A percentile compares a stretch with the other conserved stretches of the same genome.
Conservation (phyloP, 1,140 invertebrate species). For the Papilio glaucus region DNA sequence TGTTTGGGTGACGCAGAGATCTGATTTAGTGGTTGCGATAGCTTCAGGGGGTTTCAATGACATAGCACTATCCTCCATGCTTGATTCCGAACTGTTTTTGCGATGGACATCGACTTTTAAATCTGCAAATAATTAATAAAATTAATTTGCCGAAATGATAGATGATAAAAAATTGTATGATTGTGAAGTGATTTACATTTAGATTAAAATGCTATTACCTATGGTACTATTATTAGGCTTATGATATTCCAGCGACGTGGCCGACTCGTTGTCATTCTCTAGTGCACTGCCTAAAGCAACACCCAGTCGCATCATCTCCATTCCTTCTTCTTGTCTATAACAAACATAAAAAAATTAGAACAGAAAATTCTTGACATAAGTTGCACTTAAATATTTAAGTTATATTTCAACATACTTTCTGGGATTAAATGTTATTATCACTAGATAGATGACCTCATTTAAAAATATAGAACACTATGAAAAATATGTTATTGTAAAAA, state of each 20-base stretch:
- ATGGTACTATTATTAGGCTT: conserved; percentile 87
- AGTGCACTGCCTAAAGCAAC: conserved; percentile 57
- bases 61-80: conserved; percentile 78
- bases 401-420: too few species aligned
- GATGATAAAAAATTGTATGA: too few species aligned
- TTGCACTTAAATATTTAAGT: too few species aligned
- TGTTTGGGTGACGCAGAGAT: conserved; percentile 67
- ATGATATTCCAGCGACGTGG: conserved; percentile 86
- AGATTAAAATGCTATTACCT: conserved; percentile 77
- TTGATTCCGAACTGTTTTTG: conserved; percentile 95
- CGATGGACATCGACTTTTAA: conserved; percentile 96
- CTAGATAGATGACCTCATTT: too few species aligned
- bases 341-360: conserved; percentile 30
- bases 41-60: conserved; percentile 64
- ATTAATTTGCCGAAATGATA: not conserved
- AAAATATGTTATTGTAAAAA: too few species aligned
- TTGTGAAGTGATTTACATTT: too few species aligned
- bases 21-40: conserved; percentile 67
- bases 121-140: conserved; percentile 82
- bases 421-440: too few species aligned
- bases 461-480: too few species aligned
- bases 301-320: conserved; percentile 88
- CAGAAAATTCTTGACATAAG: conserved; percentile 21
- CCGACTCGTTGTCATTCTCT: conserved; percentile 84
- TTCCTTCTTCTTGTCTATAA: conserved; percentile 89